Conservation (phyloP, 2,888 invertebrate species). For the Meteorus cinctellus region DNA sequence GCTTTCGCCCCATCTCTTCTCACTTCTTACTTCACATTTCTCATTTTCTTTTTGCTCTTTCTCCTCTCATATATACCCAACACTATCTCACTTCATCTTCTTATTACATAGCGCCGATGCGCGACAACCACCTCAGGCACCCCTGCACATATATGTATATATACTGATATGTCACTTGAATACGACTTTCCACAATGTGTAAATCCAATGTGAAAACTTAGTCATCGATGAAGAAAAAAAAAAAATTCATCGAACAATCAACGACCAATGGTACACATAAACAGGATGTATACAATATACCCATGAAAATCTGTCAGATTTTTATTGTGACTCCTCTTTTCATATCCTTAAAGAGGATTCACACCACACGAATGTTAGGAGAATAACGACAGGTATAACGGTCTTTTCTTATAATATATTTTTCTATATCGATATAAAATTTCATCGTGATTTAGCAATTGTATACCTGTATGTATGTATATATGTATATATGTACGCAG, state of each 20-base stretch:
- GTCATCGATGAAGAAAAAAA: background rate
- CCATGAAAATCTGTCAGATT: background rate
- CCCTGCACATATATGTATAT: background rate
- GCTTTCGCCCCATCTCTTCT: slow-evolving; percentile 47
- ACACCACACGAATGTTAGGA: background rate
- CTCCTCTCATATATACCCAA: slow-evolving; percentile 25
- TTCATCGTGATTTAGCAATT: slow-evolving; percentile 16
- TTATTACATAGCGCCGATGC: slow-evolving; percentile 25
- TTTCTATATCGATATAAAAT: slow-evolving; percentile 10
- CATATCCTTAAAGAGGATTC: background rate
- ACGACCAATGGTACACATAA: background rate
- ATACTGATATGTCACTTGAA: background rate
- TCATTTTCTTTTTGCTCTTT: slow-evolving; percentile 45
- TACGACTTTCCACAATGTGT: background rate
- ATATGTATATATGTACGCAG: background rate
- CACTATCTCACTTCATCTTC: slow-evolving; percentile 23
- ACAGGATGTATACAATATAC: background rate
- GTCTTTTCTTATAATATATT: background rate
- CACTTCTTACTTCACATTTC: slow-evolving; percentile 44
- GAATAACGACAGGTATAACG: slow-evolving; percentile 9
- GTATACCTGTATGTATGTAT: background rate
- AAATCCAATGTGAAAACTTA: background rate
- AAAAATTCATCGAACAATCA: background rate
- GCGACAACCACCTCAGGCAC: slow-evolving; percentile 23
- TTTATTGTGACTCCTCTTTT: background rate